Evolutionary conservation across 2,113 vertebrate species (phyloP), one percentile per base, ranked within the genome.

Genomic region (Plecotus auritus): DNA sequence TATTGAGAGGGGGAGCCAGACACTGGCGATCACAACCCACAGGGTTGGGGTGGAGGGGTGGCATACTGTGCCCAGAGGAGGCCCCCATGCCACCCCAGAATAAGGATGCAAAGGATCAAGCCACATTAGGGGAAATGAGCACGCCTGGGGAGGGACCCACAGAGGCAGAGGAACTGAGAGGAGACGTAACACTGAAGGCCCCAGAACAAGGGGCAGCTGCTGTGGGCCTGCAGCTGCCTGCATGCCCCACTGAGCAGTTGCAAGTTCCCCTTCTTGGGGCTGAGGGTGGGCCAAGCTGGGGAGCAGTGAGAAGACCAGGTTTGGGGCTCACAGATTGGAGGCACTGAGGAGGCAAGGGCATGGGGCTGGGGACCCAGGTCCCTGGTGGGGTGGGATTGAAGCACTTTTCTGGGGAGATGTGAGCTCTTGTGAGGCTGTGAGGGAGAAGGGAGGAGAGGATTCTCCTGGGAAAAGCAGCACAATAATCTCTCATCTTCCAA

Each of bases 361-460:
- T 0, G 12, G 32, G 11, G 1, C 28, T 2, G 5, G 10, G 51
- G n/a, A 5, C 8, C 45, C 4, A 9, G n/a, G 22, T 76, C 16
- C 32, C 20, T 26, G 22, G 70, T 51, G n/a, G 45, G 9, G 66
- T 3, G 28, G 94, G 80, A 51, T 85, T 35, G 61, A 95, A 91
- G 28, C 77, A 80, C 83, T 93, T 23, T 76, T 14, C 80, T 94
- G 73, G 92, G 51, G 74, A 84, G 76, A 87, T 47, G 51, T 37
- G 13, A 28, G 42, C 67, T 81, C 35, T 49, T 26, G 4, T 17
- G 67, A 84, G 20, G 35, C 10, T 0, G 17, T 14, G n/a, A 42
- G 20, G 40, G 35, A 30, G 30, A 7, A 28, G 26, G 56, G 5
- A 13, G 9, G 4, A 9, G 7, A 35, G 42, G 32, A 26, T 51